Base-by-base conservation (phyloP, 2,113 vertebrate species). In the Cynoglossus semilaevis region DNA sequence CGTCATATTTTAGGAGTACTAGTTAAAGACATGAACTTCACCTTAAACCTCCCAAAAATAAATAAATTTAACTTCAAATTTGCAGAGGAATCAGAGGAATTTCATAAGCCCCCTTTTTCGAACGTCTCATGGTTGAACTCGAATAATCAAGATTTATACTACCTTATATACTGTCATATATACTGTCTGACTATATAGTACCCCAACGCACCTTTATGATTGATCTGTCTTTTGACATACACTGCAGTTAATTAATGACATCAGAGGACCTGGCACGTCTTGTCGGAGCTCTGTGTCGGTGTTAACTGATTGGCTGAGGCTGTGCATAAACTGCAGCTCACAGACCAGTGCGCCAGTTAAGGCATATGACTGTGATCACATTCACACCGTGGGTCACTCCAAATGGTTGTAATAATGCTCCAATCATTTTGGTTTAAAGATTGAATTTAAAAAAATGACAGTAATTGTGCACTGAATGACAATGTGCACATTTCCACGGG, bases 191-290 rank as follows among this genome's bases (percentile, higher is more conserved):
- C n/a, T n/a, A n/a, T n/a, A n/a, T n/a, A 29, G 22, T 29, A 6
- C 22, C 2, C 6, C 17, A 17, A 57, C 11, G 14, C 42, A 43
- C 34, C 22, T 29, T 29, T 29, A 2, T 29, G 22, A 52, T 41
- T 60, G 36, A 46, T 12, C 12, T 36, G 13, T 17, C 52, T 37
- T 1, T 40, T 56, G 8, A 43, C 48, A 35, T 51, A 36, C 13
- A 16, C 22, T 49, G 63, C 37, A 53, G 35, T 19, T 17, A 40
- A 1, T 45, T 29, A 45, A n/a, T 42, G 9, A 17, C n/a, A 73
- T 46, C 43, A 60, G 47, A 40, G 9, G 37, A 56, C 9, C 15
- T 35, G 45, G 15, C 16, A 11, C 36, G 50, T 12, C 36, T 43
- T 14, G 17, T 7, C 8, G 0, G 15, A 53, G 58, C 14, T 8